These are phyloP conservation scores for Azorinus chamasolen DNA, from an alignment of 2,888 invertebrate species.

Conservation along the genomic window DNA sequence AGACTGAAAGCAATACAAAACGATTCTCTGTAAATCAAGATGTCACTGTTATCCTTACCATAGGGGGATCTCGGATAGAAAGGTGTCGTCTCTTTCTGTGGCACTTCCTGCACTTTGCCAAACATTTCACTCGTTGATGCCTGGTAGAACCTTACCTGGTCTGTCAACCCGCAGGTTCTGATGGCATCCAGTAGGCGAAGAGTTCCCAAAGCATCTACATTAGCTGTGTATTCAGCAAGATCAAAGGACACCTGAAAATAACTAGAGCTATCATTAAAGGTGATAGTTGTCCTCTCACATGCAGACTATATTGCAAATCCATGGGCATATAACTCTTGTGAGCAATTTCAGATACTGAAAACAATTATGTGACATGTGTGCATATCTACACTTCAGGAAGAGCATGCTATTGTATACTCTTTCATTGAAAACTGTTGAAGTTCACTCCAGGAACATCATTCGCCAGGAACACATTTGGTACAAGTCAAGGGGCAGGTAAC, in stretches of 20 bases:
- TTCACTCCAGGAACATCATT: no score
- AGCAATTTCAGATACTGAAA: no score
- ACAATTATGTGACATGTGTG: no score
- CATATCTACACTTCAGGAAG: no score
- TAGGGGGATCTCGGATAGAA: conserved; percentile 87
- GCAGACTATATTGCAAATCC: no score
- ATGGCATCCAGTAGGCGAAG: conserved; percentile 86
- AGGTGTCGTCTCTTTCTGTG: conserved; percentile 86
- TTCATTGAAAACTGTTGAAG: no score
- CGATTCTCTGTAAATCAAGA: no score
- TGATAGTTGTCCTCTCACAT: neutral
- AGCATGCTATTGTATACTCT: no score
- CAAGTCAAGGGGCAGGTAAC: no score
- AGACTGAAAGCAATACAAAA: no score
- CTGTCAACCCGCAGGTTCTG: conserved; percentile 83
- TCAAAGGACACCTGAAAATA: conserved; percentile 95
- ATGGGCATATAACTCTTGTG: no score
- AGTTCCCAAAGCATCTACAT: conserved; percentile 88
- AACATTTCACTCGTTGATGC: conserved; percentile 87
- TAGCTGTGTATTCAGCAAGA: conserved; percentile 99
- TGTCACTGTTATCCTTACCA: conserved; percentile 78
- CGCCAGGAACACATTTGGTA: no score
- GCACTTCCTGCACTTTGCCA: conserved; percentile 86
- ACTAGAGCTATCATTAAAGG: neutral
- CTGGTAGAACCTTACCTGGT: conserved; percentile 85